Evolutionary conservation across 2,888 invertebrate genomes (phyloP), one percentile per base, ranked within the genome.

Genomic region (Lydus trimaculatus): DNA sequence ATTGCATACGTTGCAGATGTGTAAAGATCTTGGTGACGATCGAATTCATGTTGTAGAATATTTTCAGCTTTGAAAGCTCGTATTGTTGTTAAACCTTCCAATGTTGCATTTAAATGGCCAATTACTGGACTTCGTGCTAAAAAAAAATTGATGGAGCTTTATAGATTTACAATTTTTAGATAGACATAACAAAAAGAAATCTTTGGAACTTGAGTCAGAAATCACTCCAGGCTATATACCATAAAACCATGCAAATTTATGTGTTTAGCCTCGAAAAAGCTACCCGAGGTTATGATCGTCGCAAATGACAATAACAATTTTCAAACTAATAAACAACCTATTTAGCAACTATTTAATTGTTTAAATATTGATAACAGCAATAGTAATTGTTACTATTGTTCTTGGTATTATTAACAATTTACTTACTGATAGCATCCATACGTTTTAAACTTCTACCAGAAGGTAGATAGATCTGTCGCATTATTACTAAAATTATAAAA

Each of bases 91-190:
- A 94, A 83, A 1, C 94, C 94, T 81, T 92, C 90, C 23, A 94
- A 86, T 0, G 91, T 90, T 64, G 92, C 90, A 77, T 90, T 91
- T 48, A 94, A 86, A 75, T 94, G 91, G 0, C 90, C 90, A 81
- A 92, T 93, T 0, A 94, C 89, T 0, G 94, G 94, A 78, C 92
- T 92, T 60, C 92, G 88, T 64, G 91, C 92, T 93, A 56, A 36
- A 71, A 70, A 82, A 39, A n/a, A n/a, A n/a, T n/a, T n/a, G n/a
- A n/a, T n/a, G n/a, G n/a, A n/a, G n/a, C n/a, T n/a, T n/a, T n/a
- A n/a, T n/a, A n/a, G n/a, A n/a, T n/a, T n/a, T n/a, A n/a, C n/a
- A n/a, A n/a, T n/a, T n/a, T n/a, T n/a, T n/a, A n/a, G n/a, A n/a
- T n/a, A n/a, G n/a, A n/a, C n/a, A n/a, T n/a, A n/a, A n/a, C n/a